Percentiles rank a stretch among this genome's conserved stretches.
Evolutionary conservation across 1,140 invertebrate species (phyloP).

Genomic region (Zaprionus kolodkinae): DNA sequence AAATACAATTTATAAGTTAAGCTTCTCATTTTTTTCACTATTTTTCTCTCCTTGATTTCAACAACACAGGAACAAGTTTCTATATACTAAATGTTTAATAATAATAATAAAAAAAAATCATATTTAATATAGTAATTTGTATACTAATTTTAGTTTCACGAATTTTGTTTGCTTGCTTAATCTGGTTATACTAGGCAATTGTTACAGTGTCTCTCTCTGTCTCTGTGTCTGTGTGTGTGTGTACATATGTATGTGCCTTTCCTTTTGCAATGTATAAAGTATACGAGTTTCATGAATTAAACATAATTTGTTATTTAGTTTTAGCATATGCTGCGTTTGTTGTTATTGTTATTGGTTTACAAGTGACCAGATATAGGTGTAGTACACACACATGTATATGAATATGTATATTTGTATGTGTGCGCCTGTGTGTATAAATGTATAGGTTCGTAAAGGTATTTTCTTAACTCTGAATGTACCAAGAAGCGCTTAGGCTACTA

Average conservation of each 20-base stretch:
- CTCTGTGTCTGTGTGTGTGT: slow-evolving; percentile 16
- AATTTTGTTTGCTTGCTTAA: slow-evolving; percentile 10
- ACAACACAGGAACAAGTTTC: slow-evolving; percentile 81
- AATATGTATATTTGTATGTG: slow-evolving; percentile 13
- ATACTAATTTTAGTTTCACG: slow-evolving; percentile 23
- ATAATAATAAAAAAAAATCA: slow-evolving; percentile 31
- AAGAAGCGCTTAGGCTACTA: slow-evolving; percentile 36
- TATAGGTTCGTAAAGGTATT: slow-evolving; percentile 12
- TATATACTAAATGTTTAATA: slow-evolving; percentile 44
- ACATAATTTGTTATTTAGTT: slow-evolving; percentile 52
- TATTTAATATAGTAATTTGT: slow-evolving; percentile 18
- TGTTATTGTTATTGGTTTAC: slow-evolving; percentile 72
- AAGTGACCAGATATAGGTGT: slow-evolving; percentile 78
- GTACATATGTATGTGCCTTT: slow-evolving; percentile 28
- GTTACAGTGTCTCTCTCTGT: not conserved
- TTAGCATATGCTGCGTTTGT: slow-evolving; percentile 14
- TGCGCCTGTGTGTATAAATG: not conserved
- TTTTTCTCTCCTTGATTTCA: slow-evolving; percentile 54
- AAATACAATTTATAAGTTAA: slow-evolving; percentile 50
- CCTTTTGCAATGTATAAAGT: slow-evolving; percentile 65
- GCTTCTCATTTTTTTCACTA: slow-evolving; percentile 33
- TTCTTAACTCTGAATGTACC: slow-evolving; percentile 49
- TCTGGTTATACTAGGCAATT: slow-evolving; percentile 19
- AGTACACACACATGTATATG: slow-evolving; percentile 27
- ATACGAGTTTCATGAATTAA: slow-evolving; percentile 46